These are phyloP conservation scores for Cheilosia pagana DNA, from an alignment of 2,888 invertebrate species.

Conservation along the genomic window DNA sequence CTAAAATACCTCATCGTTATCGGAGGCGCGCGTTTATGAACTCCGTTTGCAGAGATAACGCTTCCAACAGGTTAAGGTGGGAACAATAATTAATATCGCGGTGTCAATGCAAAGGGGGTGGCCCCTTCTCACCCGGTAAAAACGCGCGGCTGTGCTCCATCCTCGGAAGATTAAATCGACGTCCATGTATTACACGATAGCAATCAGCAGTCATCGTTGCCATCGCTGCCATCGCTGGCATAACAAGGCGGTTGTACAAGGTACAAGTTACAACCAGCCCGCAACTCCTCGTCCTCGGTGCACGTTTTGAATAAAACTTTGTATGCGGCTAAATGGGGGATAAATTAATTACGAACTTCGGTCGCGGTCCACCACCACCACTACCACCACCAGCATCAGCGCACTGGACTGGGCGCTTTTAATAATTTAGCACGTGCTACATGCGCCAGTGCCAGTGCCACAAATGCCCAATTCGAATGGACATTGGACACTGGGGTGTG, in stretches of 20 bases:
- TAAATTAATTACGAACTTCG: constrained; percentile 72
- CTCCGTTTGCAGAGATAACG: constrained; percentile 34
- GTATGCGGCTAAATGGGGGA: constrained; percentile 57
- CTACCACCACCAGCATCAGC: not conserved
- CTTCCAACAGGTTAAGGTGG: constrained; percentile 62
- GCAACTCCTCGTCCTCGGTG: not conserved
- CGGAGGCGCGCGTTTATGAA: constrained; percentile 3
- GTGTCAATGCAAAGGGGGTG: constrained; percentile 49
- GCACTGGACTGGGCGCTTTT: constrained; percentile 37
- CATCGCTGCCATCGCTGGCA: constrained; percentile 37
- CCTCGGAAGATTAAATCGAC: constrained; percentile 65
- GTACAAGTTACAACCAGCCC: no score
- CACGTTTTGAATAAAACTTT: constrained; percentile 43
- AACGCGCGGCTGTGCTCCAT: constrained; percentile 9
- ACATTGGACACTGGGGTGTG: constrained; percentile 29
- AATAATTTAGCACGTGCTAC: constrained; percentile 75
- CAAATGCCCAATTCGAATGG: constrained; percentile 61
- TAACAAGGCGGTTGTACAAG: constrained; percentile 1
- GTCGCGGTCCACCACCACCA: constrained; percentile 21
- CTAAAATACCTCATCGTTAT: constrained; percentile 34
- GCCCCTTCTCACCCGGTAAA: not conserved
- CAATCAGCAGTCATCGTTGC: constrained; percentile 70
- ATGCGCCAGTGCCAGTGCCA: constrained; percentile 69
- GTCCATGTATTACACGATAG: constrained; percentile 74
- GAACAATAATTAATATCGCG: constrained; percentile 69